Percentiles rank a stretch among this genome's conserved stretches.
Conservation (phyloP, 2,888 invertebrate species). For the Parasteatoda lunata region DNA sequence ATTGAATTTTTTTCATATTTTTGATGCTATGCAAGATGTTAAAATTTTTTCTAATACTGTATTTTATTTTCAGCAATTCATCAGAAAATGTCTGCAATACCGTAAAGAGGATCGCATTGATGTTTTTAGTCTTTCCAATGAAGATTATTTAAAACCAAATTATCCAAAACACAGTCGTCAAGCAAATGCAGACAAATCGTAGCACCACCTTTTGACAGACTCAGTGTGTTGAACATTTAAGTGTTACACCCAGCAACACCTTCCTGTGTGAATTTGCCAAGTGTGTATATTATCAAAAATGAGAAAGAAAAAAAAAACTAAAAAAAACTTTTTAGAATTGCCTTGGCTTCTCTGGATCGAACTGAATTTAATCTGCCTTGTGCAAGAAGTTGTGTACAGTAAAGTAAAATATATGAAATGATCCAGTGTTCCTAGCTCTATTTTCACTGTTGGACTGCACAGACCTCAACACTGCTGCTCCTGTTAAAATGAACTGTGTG, state of each 20-base stretch:
- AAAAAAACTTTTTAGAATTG: slow-evolving; percentile 46
- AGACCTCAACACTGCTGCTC: slow-evolving; percentile 53
- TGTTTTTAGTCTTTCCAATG: slow-evolving; percentile 94
- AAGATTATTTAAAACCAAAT: slow-evolving; percentile 98
- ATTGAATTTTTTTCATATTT: no score
- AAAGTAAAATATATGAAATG: slow-evolving; percentile 57
- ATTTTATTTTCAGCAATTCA: slow-evolving; percentile 86
- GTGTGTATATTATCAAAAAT: slow-evolving; percentile 27
- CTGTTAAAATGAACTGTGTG: slow-evolving; percentile 34
- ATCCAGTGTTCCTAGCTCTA: slow-evolving; percentile 66
- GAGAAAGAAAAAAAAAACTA: background rate
- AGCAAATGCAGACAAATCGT: slow-evolving; percentile 69
- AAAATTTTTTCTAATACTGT: background rate
- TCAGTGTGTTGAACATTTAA: slow-evolving; percentile 1
- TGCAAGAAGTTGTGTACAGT: slow-evolving; percentile 64
- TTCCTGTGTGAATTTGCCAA: slow-evolving; percentile 48
- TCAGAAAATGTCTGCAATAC: slow-evolving; percentile 97
- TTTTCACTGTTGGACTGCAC: slow-evolving; percentile 67
- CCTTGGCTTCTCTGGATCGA: slow-evolving; percentile 58
- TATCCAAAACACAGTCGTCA: slow-evolving; percentile 78
- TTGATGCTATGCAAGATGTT: no score
- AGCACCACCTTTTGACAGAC: slow-evolving; percentile 43
- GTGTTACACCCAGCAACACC: slow-evolving; percentile 16
- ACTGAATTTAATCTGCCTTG: slow-evolving; percentile 47
- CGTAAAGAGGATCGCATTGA: slow-evolving; percentile 99